These are phyloP conservation scores for Xenentodon cancila DNA, from an alignment of 2,797 vertebrate genomes.

Conservation along the genomic window DNA sequence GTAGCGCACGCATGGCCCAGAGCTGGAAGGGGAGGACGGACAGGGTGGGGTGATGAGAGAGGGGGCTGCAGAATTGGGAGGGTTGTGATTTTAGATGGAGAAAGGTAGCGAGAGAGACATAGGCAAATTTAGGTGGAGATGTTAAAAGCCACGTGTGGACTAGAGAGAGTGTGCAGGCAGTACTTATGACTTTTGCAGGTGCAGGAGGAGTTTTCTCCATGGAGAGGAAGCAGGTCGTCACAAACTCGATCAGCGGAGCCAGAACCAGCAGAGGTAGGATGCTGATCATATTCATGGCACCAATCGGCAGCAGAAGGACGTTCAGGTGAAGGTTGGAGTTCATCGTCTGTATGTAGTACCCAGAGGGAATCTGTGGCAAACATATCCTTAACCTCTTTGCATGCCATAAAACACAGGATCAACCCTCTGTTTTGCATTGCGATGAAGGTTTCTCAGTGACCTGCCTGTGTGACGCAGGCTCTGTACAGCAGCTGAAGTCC, in stretches of 20 bases:
- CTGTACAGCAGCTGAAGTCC: constrained; percentile 90
- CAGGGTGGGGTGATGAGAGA: constrained; percentile 58
- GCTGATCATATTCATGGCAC: constrained; percentile 88
- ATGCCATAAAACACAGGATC: not conserved
- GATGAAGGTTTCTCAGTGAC: constrained; percentile 28
- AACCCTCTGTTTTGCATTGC: not conserved
- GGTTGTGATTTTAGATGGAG: constrained; percentile 32
- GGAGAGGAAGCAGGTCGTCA: constrained; percentile 78
- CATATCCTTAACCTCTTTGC: constrained; percentile 2
- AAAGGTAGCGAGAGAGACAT: constrained; percentile 29
- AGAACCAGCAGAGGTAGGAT: constrained; percentile 88
- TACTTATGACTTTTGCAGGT: constrained; percentile 86
- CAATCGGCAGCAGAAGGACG: constrained; percentile 87
- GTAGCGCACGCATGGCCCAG: constrained; percentile 86
- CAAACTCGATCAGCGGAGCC: constrained; percentile 85
- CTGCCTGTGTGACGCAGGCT: constrained; percentile 88
- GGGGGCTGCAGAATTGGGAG: constrained; percentile 43
- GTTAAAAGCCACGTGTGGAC: not conserved
- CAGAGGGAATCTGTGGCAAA: constrained; percentile 87
- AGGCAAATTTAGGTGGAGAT: constrained; percentile 26
- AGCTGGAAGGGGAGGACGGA: constrained; percentile 77
- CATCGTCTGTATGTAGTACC: constrained; percentile 94
- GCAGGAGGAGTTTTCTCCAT: constrained; percentile 72
- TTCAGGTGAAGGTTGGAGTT: constrained; percentile 87
- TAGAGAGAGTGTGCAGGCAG: not conserved